A percentile compares a stretch with the other conserved stretches of the same genome.
Conservation (phyloP, 2,888 invertebrate species). For the Brachycybe producta region DNA sequence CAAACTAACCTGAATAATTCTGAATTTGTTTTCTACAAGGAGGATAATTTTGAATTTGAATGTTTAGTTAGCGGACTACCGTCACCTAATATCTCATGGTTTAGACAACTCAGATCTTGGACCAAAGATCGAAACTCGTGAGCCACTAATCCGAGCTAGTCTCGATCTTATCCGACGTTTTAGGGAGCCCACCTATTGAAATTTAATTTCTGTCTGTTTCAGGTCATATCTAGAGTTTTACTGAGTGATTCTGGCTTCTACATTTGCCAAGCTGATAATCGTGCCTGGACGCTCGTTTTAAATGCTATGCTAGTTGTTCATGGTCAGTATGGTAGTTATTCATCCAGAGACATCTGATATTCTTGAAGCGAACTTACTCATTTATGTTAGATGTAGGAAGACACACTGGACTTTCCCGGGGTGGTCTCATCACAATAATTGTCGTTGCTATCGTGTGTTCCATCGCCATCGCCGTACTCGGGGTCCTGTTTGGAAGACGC, state of each 20-base stretch:
- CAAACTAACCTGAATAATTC: conserved; percentile 15
- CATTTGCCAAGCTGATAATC: conserved; percentile 22
- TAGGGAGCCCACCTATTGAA: not conserved
- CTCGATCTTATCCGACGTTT: not conserved
- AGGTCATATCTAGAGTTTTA: conserved; percentile 11
- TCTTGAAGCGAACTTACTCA: not conserved
- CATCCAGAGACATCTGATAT: too few species aligned
- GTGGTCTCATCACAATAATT: not conserved
- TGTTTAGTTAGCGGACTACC: conserved; percentile 7
- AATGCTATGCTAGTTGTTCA: conserved; percentile 21
- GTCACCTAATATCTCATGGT: conserved; percentile 6
- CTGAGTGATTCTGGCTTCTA: conserved; percentile 22
- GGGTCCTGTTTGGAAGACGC: not conserved
- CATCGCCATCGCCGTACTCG: not conserved
- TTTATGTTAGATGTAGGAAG: conserved; percentile 1
- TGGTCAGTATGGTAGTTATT: conserved; percentile 17
- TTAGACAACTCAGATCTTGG: conserved; percentile 4
- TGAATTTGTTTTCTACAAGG: conserved; percentile 7
- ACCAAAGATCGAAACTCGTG: conserved; percentile 8
- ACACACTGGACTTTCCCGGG: not conserved
- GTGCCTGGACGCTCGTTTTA: conserved; percentile 20
- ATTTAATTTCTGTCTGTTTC: not conserved
- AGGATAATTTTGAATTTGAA: conserved; percentile 13
- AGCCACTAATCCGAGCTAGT: too few species aligned
- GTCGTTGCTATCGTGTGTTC: conserved; percentile 2